These are phyloP conservation scores for Danio tinwini DNA, from an alignment of 2,797 vertebrate species.

Conservation along the genomic window DNA sequence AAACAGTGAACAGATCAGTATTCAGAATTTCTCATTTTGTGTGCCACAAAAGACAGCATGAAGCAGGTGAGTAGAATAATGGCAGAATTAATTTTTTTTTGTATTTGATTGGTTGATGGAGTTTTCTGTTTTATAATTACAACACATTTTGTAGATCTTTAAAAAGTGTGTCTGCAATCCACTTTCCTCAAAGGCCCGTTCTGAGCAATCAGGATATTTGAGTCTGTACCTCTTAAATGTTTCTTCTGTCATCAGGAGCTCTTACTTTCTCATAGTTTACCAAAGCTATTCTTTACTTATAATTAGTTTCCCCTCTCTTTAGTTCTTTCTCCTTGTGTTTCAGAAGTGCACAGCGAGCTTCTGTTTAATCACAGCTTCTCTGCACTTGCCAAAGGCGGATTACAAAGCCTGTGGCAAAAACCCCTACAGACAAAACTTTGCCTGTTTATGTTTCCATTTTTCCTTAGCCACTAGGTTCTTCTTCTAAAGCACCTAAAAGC, in stretches of 20 bases:
- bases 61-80: not conserved
- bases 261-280: slow-evolving; percentile 15
- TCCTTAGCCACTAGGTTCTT: not conserved
- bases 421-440: slow-evolving; percentile 27
- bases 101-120: not conserved
- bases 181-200: not conserved
- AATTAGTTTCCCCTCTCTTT: slow-evolving; percentile 7
- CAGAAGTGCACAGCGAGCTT: slow-evolving; percentile 6
- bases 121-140: not conserved
- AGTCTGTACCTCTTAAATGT: slow-evolving; percentile 11
- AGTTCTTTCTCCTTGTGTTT: not conserved
- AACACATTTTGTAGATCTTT: not conserved
- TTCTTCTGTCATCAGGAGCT: slow-evolving; percentile 20
- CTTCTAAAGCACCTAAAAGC: not conserved
- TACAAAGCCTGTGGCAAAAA: slow-evolving; percentile 38
- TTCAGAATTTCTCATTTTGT: not conserved
- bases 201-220: not conserved
- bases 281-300: slow-evolving; percentile 36
- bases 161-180: not conserved
- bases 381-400: slow-evolving; percentile 27
- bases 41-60: not conserved
- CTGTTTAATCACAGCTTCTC: slow-evolving; percentile 27
- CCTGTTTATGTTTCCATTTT: slow-evolving; percentile 4
- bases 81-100: not conserved
- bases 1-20: not conserved